Conservation (phyloP, 1,140 invertebrate species). For the Orchesella cincta region DNA sequence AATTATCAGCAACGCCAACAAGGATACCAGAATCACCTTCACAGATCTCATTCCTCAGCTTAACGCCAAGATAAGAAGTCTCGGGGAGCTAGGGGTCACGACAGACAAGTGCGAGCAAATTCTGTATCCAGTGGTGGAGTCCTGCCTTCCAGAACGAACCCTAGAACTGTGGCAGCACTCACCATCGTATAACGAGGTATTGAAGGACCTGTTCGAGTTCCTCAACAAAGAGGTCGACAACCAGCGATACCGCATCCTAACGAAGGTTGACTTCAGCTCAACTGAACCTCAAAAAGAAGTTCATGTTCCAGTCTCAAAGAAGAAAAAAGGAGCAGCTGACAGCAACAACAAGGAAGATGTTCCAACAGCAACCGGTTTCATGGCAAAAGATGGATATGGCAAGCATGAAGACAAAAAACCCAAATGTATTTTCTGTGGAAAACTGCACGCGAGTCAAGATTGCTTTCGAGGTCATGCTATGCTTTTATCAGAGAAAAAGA, state of each 20-base stretch:
- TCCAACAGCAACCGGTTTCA: neutral
- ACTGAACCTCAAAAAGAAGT: neutral
- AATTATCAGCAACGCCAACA: conserved; percentile 30
- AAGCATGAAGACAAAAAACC: no score
- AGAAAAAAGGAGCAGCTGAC: neutral
- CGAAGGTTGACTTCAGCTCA: no score
- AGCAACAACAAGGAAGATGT: neutral
- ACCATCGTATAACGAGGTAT: neutral
- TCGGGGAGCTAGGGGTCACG: neutral
- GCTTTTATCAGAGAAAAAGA: no score
- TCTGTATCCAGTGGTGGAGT: conserved; percentile 6
- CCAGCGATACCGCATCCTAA: neutral
- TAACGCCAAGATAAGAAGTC: neutral
- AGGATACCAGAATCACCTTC: neutral
- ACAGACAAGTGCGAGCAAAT: conserved; percentile 14
- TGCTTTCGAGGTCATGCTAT: no score
- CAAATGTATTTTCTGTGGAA: neutral
- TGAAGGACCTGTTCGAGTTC: neutral
- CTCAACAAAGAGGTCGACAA: conserved; percentile 1
- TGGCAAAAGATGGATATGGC: no score
- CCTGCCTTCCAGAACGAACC: neutral
- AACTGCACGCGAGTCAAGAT: neutral
- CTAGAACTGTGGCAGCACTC: neutral
- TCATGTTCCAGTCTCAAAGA: neutral
- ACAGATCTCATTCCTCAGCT: neutral